Evolutionary conservation across 2,113 vertebrate genomes (phyloP).

Genomic region (human (Homo sapiens)): DNA sequence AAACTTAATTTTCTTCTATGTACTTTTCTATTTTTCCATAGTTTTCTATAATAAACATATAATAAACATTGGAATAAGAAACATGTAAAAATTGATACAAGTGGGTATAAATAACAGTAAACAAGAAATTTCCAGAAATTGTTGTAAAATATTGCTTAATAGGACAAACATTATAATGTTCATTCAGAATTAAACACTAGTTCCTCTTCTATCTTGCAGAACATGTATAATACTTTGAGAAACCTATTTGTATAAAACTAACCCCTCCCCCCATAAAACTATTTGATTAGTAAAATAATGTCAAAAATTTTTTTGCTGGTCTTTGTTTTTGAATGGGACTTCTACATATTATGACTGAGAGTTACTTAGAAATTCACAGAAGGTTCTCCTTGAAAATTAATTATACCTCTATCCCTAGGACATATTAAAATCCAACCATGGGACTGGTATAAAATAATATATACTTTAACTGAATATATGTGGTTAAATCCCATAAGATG

Average conservation of each 20-base stretch:
- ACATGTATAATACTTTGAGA: not conserved
- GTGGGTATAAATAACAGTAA: not conserved
- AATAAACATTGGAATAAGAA: not conserved
- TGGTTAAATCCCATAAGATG: constrained; percentile 46
- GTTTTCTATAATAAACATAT: not conserved
- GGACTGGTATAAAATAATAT: constrained; percentile 39
- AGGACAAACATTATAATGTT: constrained; percentile 17
- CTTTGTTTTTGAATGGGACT: constrained; percentile 10
- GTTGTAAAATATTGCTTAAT: not conserved
- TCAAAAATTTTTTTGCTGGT: not conserved
- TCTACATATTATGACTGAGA: not conserved
- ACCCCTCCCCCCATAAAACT: not conserved
- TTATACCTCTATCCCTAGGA: not conserved
- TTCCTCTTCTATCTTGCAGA: not conserved
- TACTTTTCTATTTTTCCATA: not conserved
- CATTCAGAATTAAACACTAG: not conserved
- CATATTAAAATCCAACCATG: constrained; percentile 30
- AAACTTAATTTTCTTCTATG: constrained; percentile 34
- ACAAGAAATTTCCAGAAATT: not conserved
- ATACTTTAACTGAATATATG: constrained; percentile 52
- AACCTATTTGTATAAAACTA: not conserved
- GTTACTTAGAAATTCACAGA: constrained; percentile 26
- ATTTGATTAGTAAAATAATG: not conserved
- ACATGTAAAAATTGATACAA: not conserved
- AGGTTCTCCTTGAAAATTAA: constrained; percentile 26